A percentile compares a stretch with the other conserved stretches of the same genome.
Evolutionary conservation across 2,888 invertebrate species (phyloP).

Genomic region (Epistrophe eligans): DNA sequence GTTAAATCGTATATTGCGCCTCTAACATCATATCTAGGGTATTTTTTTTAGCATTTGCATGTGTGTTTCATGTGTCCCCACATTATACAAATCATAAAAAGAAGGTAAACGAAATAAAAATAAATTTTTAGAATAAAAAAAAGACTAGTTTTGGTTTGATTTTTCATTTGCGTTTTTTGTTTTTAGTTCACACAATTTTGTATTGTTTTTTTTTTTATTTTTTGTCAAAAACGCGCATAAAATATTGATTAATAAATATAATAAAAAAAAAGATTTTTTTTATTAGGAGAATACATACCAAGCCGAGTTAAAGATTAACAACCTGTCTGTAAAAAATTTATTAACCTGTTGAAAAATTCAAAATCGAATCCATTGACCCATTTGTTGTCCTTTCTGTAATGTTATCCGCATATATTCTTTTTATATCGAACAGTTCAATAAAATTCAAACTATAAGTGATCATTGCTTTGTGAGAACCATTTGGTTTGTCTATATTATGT

Average conservation of each 20-base stretch:
- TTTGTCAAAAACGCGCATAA: conserved; percentile 61
- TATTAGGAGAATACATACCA: conserved; percentile 72
- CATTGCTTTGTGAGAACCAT: neutral
- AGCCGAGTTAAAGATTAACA: conserved; percentile 69
- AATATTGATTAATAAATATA: conserved; percentile 37
- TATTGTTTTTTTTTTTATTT: conserved; percentile 11
- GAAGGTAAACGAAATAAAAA: conserved; percentile 71
- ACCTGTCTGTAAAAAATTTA: conserved; percentile 69
- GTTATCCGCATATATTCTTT: conserved; percentile 13
- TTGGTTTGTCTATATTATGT: neutral
- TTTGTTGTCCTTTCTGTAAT: conserved; percentile 51
- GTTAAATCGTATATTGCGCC: conserved; percentile 95
- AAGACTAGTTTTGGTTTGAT: conserved; percentile 22
- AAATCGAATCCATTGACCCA: conserved; percentile 56
- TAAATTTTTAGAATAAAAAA: conserved; percentile 60
- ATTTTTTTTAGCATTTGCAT: conserved; percentile 72
- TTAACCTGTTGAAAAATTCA: conserved; percentile 71
- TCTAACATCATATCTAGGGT: conserved; percentile 94
- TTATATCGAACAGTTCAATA: neutral
- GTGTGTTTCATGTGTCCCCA: conserved; percentile 75
- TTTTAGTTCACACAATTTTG: conserved; percentile 31
- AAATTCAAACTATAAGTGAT: neutral
- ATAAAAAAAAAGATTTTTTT: conserved; percentile 20
- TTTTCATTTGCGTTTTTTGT: conserved; percentile 53
- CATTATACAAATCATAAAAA: conserved; percentile 76